Conservation (phyloP, 2,888 invertebrate species). For the Ptilodon capucinus region DNA sequence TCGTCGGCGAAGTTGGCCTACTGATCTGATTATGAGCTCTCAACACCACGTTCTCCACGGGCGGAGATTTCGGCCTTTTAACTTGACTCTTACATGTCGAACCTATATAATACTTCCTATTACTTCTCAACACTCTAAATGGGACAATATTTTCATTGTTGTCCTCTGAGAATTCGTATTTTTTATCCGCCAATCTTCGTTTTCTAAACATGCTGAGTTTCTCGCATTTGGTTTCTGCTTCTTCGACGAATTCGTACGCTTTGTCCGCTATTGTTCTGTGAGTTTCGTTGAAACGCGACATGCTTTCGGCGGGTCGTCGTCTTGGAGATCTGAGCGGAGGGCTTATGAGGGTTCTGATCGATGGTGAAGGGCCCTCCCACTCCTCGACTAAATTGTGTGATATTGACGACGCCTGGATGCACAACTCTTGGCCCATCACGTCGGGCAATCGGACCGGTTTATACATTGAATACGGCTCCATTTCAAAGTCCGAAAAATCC, state of each 20-base stretch:
- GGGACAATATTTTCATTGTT: slow-evolving; percentile 86
- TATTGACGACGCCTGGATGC: slow-evolving; percentile 73
- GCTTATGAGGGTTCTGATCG: slow-evolving; percentile 74
- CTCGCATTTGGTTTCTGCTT: slow-evolving; percentile 90
- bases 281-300: slow-evolving; percentile 78
- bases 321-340: slow-evolving; percentile 74
- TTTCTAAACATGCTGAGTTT: slow-evolving; percentile 93
- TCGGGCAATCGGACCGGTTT: slow-evolving; percentile 70
- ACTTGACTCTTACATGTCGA: slow-evolving; percentile 56
- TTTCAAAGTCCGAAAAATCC: slow-evolving; percentile 84
- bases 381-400: slow-evolving; percentile 76
- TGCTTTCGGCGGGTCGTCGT: slow-evolving; percentile 74
- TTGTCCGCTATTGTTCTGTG: slow-evolving; percentile 85
- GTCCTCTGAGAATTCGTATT: slow-evolving; percentile 95
- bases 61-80: slow-evolving; percentile 68
- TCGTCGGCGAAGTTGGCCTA: slow-evolving; percentile 59
- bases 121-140: slow-evolving; percentile 83
- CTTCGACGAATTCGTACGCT: slow-evolving; percentile 93
- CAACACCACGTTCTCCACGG: slow-evolving; percentile 69
- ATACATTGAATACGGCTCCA: slow-evolving; percentile 73
- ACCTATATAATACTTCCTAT: slow-evolving; percentile 77
- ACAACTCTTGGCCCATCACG: slow-evolving; percentile 75
- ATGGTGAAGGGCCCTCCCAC: slow-evolving; percentile 78
- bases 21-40: slow-evolving; percentile 75
- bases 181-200: slow-evolving; percentile 93